phyloP scores from a whole-genome alignment of 2,888 invertebrate species.

The Electrophaes corylata region DNA sequence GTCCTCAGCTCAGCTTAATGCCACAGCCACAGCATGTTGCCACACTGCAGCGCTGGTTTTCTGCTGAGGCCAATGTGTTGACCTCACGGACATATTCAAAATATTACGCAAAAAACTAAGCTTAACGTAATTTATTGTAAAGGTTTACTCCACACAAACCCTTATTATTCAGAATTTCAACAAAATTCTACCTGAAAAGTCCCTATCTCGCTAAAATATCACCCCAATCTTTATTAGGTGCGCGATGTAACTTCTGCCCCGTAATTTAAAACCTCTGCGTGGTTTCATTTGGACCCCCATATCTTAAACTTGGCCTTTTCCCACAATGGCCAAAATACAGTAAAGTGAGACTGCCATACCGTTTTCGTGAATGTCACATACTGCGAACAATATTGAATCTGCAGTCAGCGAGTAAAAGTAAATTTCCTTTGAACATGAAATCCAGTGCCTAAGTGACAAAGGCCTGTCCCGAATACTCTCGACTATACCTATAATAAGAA shows the following conservation, averaged over 20 bases:
- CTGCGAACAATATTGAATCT: not conserved
- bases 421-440: not conserved
- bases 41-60: too few relatives aligned
- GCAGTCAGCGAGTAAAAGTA: not conserved
- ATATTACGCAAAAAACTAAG: not conserved
- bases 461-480: not conserved
- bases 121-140: too few relatives aligned
- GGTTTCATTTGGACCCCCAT: conserved; percentile 18
- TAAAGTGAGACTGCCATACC: not conserved
- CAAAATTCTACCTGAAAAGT: conserved; percentile 10
- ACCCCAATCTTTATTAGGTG: conserved; percentile 14
- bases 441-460: not conserved
- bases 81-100: conserved; percentile 5
- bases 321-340: not conserved
- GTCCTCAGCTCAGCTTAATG: too few relatives aligned
- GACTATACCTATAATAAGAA: conserved; percentile 5
- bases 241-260: conserved; percentile 13
- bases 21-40: too few relatives aligned
- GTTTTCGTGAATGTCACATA: not conserved
- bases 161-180: not conserved
- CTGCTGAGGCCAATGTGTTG: too few relatives aligned
- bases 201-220: conserved; percentile 9
- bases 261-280: conserved; percentile 8
- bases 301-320: conserved; percentile 15
- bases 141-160: too few relatives aligned